These are phyloP conservation scores for Myodes glareolus DNA, from an alignment of 2,113 vertebrate species.

Conservation along the genomic window DNA sequence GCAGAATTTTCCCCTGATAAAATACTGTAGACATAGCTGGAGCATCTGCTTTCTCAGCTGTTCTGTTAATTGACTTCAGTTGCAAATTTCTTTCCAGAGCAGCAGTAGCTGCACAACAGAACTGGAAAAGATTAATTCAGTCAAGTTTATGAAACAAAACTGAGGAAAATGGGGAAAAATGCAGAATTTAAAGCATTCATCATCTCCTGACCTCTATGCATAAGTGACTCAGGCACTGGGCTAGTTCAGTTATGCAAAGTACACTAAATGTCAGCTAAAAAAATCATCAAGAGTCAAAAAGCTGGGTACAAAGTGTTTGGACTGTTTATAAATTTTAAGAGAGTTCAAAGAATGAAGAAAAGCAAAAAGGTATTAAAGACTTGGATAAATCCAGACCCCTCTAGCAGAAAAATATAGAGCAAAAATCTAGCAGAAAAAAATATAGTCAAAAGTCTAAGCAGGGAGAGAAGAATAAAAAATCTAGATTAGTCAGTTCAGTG, in stretches of 20 bases:
- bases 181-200: not conserved
- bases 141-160: not conserved
- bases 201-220: not conserved
- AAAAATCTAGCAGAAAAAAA: too few relatives aligned
- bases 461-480: too few relatives aligned
- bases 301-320: not conserved
- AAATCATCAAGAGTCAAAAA: not conserved
- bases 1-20: slow-evolving; percentile 59
- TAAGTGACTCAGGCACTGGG: not conserved
- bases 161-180: not conserved
- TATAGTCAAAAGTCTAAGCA: too few relatives aligned
- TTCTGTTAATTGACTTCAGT: slow-evolving; percentile 55
- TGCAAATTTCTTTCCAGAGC: slow-evolving; percentile 40
- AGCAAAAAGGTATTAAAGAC: not conserved
- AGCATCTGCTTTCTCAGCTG: slow-evolving; percentile 48
- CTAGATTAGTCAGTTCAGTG: too few relatives aligned
- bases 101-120: slow-evolving; percentile 39
- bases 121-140: slow-evolving; percentile 43
- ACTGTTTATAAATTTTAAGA: not conserved
- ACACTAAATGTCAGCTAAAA: not conserved
- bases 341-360: not conserved
- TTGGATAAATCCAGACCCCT: too few relatives aligned
- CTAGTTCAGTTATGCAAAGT: not conserved
- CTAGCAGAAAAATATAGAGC: too few relatives aligned
- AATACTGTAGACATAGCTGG: not conserved